Percentiles rank a stretch among this genome's conserved stretches.
Evolutionary conservation across 2,888 invertebrate genomes (phyloP).

Genomic region (Patella pellucida): DNA sequence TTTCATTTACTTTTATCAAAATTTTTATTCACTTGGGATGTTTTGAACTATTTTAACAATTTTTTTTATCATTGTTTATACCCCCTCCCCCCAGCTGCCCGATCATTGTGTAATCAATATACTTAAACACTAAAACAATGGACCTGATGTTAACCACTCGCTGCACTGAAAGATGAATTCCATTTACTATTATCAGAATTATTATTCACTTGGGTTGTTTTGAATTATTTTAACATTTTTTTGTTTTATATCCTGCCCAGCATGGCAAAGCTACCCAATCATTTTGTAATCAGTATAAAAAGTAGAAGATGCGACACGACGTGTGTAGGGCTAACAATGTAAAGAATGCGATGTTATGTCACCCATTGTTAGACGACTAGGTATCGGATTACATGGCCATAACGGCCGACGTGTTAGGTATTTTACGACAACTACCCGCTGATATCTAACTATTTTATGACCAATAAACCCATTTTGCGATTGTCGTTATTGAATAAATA

Average conservation of each 20-base stretch:
- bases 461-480: slow-evolving; percentile 6
- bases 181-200: too few relatives aligned
- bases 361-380: neutral
- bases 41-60: too few relatives aligned
- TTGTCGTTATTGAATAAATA: slow-evolving; percentile 12
- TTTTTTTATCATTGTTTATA: too few relatives aligned
- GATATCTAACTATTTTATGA: slow-evolving; percentile 6
- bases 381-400: neutral
- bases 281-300: neutral
- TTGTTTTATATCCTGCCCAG: neutral
- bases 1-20: too few relatives aligned
- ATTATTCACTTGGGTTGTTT: too few relatives aligned
- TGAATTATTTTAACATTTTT: too few relatives aligned
- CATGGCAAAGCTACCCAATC: neutral
- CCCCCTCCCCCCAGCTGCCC: too few relatives aligned
- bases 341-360: neutral
- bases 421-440: slow-evolving; percentile 4
- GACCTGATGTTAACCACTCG: too few relatives aligned
- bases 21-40: too few relatives aligned
- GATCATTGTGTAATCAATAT: too few relatives aligned
- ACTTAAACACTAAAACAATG: too few relatives aligned
- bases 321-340: neutral
- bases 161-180: too few relatives aligned
- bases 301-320: neutral
- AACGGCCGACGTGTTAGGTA: neutral